Base-by-base conservation (phyloP, 2,797 vertebrate species). In the Aratinga solstitialis region DNA sequence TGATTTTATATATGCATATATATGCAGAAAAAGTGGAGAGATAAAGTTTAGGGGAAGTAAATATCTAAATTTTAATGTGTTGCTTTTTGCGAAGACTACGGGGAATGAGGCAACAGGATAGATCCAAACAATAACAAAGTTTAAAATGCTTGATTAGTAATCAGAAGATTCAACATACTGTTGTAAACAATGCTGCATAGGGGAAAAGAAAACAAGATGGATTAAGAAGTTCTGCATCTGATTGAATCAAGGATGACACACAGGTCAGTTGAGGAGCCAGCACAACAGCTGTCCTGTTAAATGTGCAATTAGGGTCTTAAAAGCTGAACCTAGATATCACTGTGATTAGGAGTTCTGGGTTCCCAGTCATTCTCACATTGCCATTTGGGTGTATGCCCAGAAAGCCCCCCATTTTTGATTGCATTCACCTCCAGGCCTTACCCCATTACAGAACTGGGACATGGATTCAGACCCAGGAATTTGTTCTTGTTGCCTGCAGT, bases 111-210 rank as follows among this genome's bases (percentile, higher is more conserved):
- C 34, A 53, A 91, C 32, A 85, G 30, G 11, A 4, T 54, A 88
- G 54, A 75, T 32, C 11, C 43, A 87, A 91, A 87, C 63, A 95
- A 90, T 36, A 84, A 30, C 1, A 15, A 51, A 45, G 29, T 77
- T 89, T 76, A 69, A 92, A 77, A 84, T 53, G 42, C 10, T 89
- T 87, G 30, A 17, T 50, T 83, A 84, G 66, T 77, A 83, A 5
- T 72, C 43, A 63, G n/a, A 59, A 87, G 50, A 94, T 24, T 9
- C 24, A 93, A 56, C 34, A 85, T 81, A 72, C 53, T 92, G 43
- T 90, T 93, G 59, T 51, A 94, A 96, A 95, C 65, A 92, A 66
- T 84, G 81, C 27, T 50, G 4, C 58, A 86, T 34, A 86, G 71
- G 54, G 29, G 72, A 50, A 90, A 94, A 90, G n/a, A 82, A 89